These are phyloP conservation scores for Chlorops oryzae DNA, from an alignment of 1,140 invertebrate genomes.

Conservation along the genomic window DNA sequence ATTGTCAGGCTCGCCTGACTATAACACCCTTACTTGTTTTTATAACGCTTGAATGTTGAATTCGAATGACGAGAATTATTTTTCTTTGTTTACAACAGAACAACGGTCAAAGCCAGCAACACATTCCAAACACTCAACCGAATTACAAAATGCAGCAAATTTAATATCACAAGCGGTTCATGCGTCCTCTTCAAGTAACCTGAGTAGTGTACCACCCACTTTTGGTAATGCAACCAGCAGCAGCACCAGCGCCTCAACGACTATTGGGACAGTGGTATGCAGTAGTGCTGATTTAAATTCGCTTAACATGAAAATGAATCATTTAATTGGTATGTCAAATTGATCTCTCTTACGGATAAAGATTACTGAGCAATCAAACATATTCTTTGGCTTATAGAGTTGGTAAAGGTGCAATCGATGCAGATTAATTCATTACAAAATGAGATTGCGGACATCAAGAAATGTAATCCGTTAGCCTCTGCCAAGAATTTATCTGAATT, in stretches of 20 bases:
- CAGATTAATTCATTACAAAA: slow-evolving; percentile 36
- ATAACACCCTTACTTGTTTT: too few species aligned
- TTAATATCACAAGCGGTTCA: slow-evolving; percentile 40
- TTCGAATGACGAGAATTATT: slow-evolving; percentile 23
- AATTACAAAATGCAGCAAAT: slow-evolving; percentile 40
- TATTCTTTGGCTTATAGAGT: slow-evolving; percentile 19
- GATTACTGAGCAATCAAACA: slow-evolving; percentile 1
- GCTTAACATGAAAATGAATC: slow-evolving; percentile 33
- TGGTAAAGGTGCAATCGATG: slow-evolving; percentile 32
- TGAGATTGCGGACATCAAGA: slow-evolving; percentile 30
- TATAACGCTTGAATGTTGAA: too few species aligned
- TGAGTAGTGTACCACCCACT: slow-evolving; percentile 28
- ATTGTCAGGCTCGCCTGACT: too few species aligned
- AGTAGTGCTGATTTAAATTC: slow-evolving; percentile 14
- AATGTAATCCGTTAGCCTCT: slow-evolving; percentile 18
- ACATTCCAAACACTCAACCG: slow-evolving; percentile 31
- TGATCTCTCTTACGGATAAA: not conserved
- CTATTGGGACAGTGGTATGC: too few species aligned
- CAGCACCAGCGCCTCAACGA: slow-evolving; percentile 18
- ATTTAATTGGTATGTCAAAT: slow-evolving; percentile 28
- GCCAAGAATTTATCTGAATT: slow-evolving; percentile 35
- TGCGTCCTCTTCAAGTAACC: slow-evolving; percentile 17
- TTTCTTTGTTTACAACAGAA: slow-evolving; percentile 19
- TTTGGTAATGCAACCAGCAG: slow-evolving; percentile 14
- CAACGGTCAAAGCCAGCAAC: slow-evolving; percentile 17